A percentile compares a stretch with the other conserved stretches of the same genome.
Evolutionary conservation across 2,797 vertebrate species (phyloP).

Genomic region (Hemibagrus guttatus): DNA sequence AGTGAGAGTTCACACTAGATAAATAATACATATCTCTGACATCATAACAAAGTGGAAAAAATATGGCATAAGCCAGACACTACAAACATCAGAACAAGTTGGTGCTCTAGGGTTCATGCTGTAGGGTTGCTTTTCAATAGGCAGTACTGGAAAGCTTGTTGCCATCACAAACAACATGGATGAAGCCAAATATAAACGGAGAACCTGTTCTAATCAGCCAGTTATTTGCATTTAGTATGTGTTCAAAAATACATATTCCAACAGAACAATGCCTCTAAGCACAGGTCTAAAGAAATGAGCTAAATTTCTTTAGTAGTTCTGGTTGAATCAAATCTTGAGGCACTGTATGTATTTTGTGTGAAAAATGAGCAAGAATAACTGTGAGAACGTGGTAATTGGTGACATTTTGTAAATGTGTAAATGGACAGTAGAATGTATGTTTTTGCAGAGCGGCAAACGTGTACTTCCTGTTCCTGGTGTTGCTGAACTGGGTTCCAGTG

Average conservation of each 20-base stretch:
- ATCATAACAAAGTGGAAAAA: not conserved
- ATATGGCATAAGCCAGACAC: too few species aligned
- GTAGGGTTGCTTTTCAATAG: not conserved
- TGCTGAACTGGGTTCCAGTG: constrained; percentile 94
- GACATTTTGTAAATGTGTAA: not conserved
- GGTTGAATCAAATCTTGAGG: too few species aligned
- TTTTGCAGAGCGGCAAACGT: constrained; percentile 87
- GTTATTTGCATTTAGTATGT: not conserved
- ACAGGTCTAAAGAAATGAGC: too few species aligned
- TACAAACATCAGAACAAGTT: not conserved
- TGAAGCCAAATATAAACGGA: not conserved
- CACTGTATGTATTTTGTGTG: not conserved
- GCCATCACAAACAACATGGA: not conserved
- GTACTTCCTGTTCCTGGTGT: constrained; percentile 91
- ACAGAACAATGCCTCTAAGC: not conserved
- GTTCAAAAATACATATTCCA: not conserved
- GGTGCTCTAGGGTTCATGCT: not conserved
- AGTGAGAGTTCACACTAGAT: not conserved
- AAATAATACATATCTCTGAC: not conserved
- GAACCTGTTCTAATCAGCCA: not conserved
- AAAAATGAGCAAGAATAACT: not conserved
- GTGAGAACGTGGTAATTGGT: not conserved
- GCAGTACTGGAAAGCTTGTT: not conserved
- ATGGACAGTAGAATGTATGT: not conserved
- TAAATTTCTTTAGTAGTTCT: too few species aligned